Evolutionary conservation across 2,113 vertebrate species (phyloP).

Genomic region (Nerophis lumbriciformis): DNA sequence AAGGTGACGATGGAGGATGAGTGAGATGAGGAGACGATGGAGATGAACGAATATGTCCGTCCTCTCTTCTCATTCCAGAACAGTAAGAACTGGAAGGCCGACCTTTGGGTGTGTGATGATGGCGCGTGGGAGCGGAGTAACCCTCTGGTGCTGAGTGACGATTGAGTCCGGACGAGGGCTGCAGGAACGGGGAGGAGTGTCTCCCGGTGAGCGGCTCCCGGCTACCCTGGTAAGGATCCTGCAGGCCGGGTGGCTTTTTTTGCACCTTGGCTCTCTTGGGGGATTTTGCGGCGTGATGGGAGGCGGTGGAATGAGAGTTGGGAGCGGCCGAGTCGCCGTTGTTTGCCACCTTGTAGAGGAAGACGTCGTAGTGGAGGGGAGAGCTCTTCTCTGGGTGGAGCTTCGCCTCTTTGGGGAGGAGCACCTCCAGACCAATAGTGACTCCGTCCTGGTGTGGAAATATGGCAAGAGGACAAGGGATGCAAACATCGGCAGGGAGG

Average conservation of each 20-base stretch:
- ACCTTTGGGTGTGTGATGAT: slow-evolving; percentile 36
- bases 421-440: slow-evolving; percentile 73
- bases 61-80: slow-evolving; percentile 5
- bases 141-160: slow-evolving; percentile 47
- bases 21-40: slow-evolving; percentile 64
- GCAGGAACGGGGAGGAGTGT: slow-evolving; percentile 39
- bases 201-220: slow-evolving; percentile 26
- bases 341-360: slow-evolving; percentile 68
- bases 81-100: slow-evolving; percentile 16
- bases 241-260: slow-evolving; percentile 25
- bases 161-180: slow-evolving; percentile 25
- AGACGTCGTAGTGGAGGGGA: slow-evolving; percentile 69
- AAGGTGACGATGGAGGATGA: slow-evolving; percentile 52
- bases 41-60: slow-evolving; percentile 45
- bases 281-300: slow-evolving; percentile 44
- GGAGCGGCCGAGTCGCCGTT: slow-evolving; percentile 39
- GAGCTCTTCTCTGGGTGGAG: slow-evolving; percentile 50
- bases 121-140: slow-evolving; percentile 27
- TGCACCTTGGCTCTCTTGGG: slow-evolving; percentile 26
- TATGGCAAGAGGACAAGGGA: slow-evolving; percentile 38
- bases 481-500: slow-evolving; percentile 25
- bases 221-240: slow-evolving; percentile 10
- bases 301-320: slow-evolving; percentile 24
- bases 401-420: slow-evolving; percentile 72
- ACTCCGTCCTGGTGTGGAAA: slow-evolving; percentile 66